Conservation (phyloP, 2,113 vertebrate species). For the Sciurus niger region DNA sequence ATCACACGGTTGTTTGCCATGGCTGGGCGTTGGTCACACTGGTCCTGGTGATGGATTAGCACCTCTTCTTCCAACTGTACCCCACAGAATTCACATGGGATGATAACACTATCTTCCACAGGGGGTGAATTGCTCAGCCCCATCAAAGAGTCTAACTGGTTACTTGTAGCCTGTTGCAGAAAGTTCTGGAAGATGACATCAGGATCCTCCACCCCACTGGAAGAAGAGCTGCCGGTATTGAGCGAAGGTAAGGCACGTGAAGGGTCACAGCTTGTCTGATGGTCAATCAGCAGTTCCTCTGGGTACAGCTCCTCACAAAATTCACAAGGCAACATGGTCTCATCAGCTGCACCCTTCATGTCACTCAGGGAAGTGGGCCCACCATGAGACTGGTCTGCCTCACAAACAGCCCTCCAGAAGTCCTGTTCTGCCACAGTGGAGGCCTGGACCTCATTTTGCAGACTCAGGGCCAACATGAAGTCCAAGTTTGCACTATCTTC, state of each 20-base stretch:
- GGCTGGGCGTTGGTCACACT: constrained; percentile 94
- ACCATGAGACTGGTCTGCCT: constrained; percentile 64
- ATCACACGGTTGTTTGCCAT: constrained; percentile 83
- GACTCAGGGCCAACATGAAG: constrained; percentile 94
- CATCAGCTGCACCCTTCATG: constrained; percentile 81
- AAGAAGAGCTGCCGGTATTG: constrained; percentile 90
- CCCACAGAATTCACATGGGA: constrained; percentile 98
- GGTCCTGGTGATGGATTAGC: constrained; percentile 97
- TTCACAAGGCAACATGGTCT: constrained; percentile 96
- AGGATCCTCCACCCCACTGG: constrained; percentile 52
- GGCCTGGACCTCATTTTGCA: constrained; percentile 89
- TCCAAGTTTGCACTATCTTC: constrained; percentile 92
- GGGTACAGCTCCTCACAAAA: constrained; percentile 98
- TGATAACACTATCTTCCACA: constrained; percentile 89
- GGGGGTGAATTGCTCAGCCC: constrained; percentile 86
- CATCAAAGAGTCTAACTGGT: constrained; percentile 81
- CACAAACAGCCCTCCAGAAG: constrained; percentile 80
- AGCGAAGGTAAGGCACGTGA: constrained; percentile 93
- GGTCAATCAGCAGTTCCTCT: constrained; percentile 96
- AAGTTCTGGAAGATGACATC: constrained; percentile 61
- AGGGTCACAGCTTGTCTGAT: constrained; percentile 97
- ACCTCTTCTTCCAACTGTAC: constrained; percentile 94
- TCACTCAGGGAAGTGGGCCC: not conserved
- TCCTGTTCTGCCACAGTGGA: not conserved
- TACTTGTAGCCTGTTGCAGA: constrained; percentile 69